These are phyloP conservation scores for Ispidina lecontei DNA, from an alignment of 2,797 vertebrate species.

Conservation along the genomic window DNA sequence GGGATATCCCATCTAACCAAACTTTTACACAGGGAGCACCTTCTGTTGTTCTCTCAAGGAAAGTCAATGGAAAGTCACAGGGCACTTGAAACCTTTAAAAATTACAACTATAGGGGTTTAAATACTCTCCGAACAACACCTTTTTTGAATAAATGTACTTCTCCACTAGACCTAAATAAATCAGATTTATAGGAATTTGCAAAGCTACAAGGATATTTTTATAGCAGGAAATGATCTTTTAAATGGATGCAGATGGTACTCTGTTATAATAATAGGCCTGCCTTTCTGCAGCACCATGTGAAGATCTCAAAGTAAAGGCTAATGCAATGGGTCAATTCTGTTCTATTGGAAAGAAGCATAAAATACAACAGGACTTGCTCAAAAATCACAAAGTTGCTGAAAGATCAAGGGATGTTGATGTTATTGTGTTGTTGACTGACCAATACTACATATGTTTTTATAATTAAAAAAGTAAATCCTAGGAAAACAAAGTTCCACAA, in stretches of 20 bases:
- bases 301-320: slow-evolving; percentile 24
- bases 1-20: not conserved
- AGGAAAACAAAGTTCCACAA: not conserved
- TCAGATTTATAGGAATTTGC: slow-evolving; percentile 54
- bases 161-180: slow-evolving; percentile 28
- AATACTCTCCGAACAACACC: not conserved
- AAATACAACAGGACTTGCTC: not conserved
- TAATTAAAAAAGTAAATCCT: not conserved
- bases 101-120: not conserved
- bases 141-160: slow-evolving; percentile 25
- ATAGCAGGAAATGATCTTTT: slow-evolving; percentile 69
- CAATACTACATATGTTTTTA: not conserved
- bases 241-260: slow-evolving; percentile 69
- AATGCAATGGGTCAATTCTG: not conserved
- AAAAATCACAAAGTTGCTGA: not conserved
- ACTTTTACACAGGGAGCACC: not conserved
- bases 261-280: slow-evolving; percentile 11
- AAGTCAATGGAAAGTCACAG: not conserved
- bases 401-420: not conserved
- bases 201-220: slow-evolving; percentile 58
- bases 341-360: not conserved
- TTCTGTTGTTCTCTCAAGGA: not conserved
- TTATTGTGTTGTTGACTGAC: not conserved
- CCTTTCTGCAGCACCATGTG: slow-evolving; percentile 5
- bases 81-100: not conserved